Percentiles rank a stretch among this genome's conserved stretches.
These are phyloP conservation scores for Furnarius figulus DNA, from an alignment of 2,113 vertebrate species.

Conservation along the genomic window DNA sequence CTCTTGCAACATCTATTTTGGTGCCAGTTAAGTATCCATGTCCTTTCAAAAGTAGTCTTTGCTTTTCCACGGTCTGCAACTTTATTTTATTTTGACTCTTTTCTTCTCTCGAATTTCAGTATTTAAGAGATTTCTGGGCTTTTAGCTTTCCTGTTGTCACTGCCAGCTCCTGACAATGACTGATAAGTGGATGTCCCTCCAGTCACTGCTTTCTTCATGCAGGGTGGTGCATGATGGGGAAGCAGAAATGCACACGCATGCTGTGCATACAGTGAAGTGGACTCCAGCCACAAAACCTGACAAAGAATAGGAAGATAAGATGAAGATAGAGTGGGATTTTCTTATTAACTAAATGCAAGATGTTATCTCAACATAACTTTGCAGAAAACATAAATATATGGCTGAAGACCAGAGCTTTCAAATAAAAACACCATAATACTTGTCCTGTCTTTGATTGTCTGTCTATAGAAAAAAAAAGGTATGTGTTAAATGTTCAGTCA, in stretches of 20 bases:
- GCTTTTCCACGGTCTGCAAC: neutral
- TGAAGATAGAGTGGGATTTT: neutral
- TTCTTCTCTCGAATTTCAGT: neutral
- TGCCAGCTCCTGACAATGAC: neutral
- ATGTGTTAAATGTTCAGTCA: neutral
- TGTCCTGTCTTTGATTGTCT: neutral
- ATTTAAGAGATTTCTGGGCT: neutral
- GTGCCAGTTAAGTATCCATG: neutral
- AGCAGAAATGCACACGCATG: neutral
- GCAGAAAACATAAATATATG: neutral
- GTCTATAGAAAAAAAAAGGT: accelerated
- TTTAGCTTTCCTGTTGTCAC: neutral
- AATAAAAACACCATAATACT: neutral
- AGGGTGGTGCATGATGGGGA: neutral
- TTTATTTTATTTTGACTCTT: neutral
- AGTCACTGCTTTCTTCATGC: neutral
- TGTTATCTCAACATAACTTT: neutral
- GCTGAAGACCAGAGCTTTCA: neutral
- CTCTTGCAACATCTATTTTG: neutral
- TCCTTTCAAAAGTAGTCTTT: neutral
- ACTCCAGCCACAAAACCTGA: neutral
- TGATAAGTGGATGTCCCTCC: neutral
- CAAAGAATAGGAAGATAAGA: neutral
- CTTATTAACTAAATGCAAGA: neutral
- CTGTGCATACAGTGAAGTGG: neutral